phyloP scores from a whole-genome alignment of 2,797 vertebrate genomes.

The Sebastes cheni region DNA sequence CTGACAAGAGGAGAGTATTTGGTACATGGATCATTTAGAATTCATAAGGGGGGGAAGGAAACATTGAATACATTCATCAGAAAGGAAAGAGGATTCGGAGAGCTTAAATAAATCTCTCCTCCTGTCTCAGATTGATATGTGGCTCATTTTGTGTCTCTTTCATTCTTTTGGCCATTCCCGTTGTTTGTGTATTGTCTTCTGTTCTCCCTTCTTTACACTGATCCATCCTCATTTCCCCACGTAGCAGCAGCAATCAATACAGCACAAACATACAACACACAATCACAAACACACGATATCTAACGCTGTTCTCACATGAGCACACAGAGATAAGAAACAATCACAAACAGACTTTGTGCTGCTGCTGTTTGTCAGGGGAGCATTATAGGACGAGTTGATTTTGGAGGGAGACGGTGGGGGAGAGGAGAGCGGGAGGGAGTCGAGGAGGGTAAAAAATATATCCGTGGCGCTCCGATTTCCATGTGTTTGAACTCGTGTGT shows the following conservation, averaged over 20 bases:
- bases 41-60: slow-evolving; percentile 22
- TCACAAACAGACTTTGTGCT: slow-evolving; percentile 25
- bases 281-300: slow-evolving; percentile 3
- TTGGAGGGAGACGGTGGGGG: slow-evolving; percentile 13
- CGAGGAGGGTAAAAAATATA: slow-evolving; percentile 10
- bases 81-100: slow-evolving; percentile 54
- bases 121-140: slow-evolving; percentile 69
- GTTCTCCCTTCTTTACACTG: slow-evolving; percentile 34
- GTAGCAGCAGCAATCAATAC: slow-evolving; percentile 45
- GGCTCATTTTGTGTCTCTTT: slow-evolving; percentile 52
- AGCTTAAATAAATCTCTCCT: slow-evolving; percentile 70
- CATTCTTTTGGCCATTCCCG: slow-evolving; percentile 38
- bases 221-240: slow-evolving; percentile 47
- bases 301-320: slow-evolving; percentile 19
- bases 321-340: slow-evolving; percentile 30
- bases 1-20: slow-evolving; percentile 45
- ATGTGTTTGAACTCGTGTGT: slow-evolving; percentile 43
- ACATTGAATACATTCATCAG: slow-evolving; percentile 46
- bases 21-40: slow-evolving; percentile 58
- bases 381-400: slow-evolving; percentile 30
- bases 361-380: slow-evolving; percentile 32
- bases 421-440: slow-evolving; percentile 2
- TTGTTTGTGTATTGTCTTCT: slow-evolving; percentile 39
- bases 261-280: slow-evolving; percentile 24
- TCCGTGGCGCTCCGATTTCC: slow-evolving; percentile 31